phyloP scores from a whole-genome alignment of 2,888 invertebrate species.

The Pristionchus japonicus region DNA sequence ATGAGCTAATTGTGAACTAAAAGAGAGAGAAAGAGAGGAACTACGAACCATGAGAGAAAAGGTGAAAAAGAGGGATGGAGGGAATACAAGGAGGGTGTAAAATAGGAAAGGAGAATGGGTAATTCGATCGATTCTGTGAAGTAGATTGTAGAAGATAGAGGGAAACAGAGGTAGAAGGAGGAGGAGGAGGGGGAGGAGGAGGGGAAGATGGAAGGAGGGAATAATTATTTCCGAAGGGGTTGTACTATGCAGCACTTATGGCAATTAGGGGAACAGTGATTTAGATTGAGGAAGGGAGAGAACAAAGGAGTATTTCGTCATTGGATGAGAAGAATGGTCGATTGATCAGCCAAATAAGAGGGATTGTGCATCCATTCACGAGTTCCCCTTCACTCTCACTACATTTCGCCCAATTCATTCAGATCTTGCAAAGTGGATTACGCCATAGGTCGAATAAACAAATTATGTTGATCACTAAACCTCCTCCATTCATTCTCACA shows the following conservation, averaged over 20 bases:
- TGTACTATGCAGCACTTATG: not conserved
- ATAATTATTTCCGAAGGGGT: not conserved
- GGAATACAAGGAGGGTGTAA: conserved; percentile 31
- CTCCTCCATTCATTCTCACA: not conserved
- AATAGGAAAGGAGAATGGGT: conserved; percentile 5
- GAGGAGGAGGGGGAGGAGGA: not conserved
- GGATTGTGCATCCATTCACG: not conserved
- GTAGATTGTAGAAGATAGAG: conserved; percentile 19
- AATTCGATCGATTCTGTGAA: not conserved
- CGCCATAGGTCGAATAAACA: not conserved
- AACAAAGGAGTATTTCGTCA: not conserved
- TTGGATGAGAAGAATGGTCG: not conserved
- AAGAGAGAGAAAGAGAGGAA: conserved; percentile 44
- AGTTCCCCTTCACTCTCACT: not conserved
- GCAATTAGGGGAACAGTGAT: not conserved
- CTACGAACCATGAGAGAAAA: conserved; percentile 18
- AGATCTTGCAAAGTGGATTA: not conserved
- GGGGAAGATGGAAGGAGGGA: too few species aligned
- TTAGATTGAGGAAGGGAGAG: not conserved
- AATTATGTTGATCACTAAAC: not conserved
- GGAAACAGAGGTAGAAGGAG: not conserved
- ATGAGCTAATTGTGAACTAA: conserved; percentile 19
- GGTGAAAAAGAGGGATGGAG: conserved; percentile 35
- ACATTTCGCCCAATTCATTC: conserved; percentile 24
- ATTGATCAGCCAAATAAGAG: not conserved